Evolutionary conservation across 2,888 invertebrate genomes (phyloP), one percentile per base, ranked within the genome.

Genomic region (Drosophila histrio): DNA sequence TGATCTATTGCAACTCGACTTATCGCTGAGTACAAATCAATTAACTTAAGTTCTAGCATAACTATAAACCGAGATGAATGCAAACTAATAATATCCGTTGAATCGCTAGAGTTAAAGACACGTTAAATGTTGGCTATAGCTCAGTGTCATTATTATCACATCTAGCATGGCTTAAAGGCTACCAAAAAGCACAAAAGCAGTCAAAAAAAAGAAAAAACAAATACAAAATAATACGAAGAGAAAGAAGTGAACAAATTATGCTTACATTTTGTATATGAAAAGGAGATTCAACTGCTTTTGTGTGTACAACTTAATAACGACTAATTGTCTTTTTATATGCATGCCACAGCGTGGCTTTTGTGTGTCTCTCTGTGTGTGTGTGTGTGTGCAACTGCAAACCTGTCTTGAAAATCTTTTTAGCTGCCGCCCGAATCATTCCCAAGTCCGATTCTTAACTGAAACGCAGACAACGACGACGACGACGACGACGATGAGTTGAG

Each of bases 251-350:
- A 53, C 50, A 76, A 73, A 74, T 60, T 28, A 26, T 24, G 50
- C 52, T 57, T 50, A 56, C 36, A 36, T 50, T 41, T 41, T 43
- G 36, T 67, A 24, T 43, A 49, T 66, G 62, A 65, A 76, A 78
- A 84, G 84, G 52, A 80, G 82, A 63, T 78, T 81, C 77, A 60
- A 73, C 63, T 70, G 73, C 83, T 73, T 84, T 82, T 83, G 79
- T 81, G 62, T 47, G 77, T 84, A 82, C 82, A 82, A 85, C 83
- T 85, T 85, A 85, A 85, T 85, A 85, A 86, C 87, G 77, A 77
- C 89, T 90, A 90, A 90, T 89, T 89, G 87, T 90, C 87, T 89
- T 90, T 89, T 89, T 89, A 90, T 90, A 89, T 84, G 76, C 87
- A 84, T 59, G 56, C 64, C 53, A 47, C 47, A 34, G 24, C 6